Conservation (phyloP, 2,113 vertebrate species). For the Aldabrachelys gigantea region DNA sequence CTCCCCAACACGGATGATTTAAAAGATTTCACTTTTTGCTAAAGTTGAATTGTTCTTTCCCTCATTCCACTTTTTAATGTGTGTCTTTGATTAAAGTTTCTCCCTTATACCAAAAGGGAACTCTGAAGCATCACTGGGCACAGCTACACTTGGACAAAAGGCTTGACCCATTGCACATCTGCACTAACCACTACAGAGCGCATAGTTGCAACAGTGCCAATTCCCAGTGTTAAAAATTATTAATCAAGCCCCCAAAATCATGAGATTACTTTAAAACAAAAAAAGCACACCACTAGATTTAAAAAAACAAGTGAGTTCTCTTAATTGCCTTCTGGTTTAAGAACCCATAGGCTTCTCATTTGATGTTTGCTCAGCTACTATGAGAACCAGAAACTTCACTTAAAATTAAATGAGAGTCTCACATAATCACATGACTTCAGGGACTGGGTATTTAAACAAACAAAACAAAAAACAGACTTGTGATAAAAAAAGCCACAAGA, state of each 20-base stretch:
- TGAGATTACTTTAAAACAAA: neutral
- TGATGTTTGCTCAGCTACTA: neutral
- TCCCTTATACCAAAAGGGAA: neutral
- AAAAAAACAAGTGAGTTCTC: neutral
- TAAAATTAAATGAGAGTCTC: neutral
- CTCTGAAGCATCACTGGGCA: neutral
- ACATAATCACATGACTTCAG: neutral
- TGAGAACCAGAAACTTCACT: neutral
- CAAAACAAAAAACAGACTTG: neutral
- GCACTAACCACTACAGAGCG: neutral
- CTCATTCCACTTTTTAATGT: neutral
- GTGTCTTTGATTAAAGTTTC: neutral
- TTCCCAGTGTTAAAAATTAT: neutral
- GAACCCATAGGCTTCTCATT: neutral
- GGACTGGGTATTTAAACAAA: neutral
- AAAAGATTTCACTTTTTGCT: neutral
- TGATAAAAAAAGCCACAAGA: neutral
- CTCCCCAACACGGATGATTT: neutral
- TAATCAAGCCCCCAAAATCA: neutral
- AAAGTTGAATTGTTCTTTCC: neutral
- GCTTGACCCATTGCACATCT: neutral
- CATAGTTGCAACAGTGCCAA: neutral
- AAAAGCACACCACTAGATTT: too few species aligned
- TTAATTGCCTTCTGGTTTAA: neutral
- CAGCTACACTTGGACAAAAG: neutral